Evolutionary conservation across 2,113 vertebrate genomes (phyloP), one percentile per base, ranked within the genome.

Genomic region (Sprattus sprattus): DNA sequence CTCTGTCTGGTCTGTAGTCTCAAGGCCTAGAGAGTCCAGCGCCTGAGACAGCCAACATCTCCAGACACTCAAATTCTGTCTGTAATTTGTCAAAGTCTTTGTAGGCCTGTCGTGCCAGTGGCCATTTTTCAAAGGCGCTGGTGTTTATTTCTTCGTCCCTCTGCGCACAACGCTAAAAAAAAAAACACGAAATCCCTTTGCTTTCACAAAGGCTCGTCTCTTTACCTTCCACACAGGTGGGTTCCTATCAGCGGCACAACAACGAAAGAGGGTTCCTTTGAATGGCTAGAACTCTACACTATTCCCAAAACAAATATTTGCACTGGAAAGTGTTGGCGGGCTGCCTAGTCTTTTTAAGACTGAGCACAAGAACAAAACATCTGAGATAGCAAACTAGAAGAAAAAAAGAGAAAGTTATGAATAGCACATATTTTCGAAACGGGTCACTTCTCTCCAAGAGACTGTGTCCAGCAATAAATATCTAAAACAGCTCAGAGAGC

Each of bases 401-500:
- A 32, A 28, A 75, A 32, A 28, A 71, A 71, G 6, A 71, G n/a
- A 71, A 71, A 54, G 18, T 60, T 60, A 60, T 60, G 54, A 60
- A 71, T 39, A 78, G 71, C 71, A 15, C 71, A 78, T 78, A 78
- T 78, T 78, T 78, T 78, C 71, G 20, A 18, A 13, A 78, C 15
- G 71, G 71, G 13, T 78, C 25, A 78, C 71, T 78, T 39, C 71
- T 3, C 80, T 83, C 86, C 84, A 81, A 88, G 82, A n/a, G 81
- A 88, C 86, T 86, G 25, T 2, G 5, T 89, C 80, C 25, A 81
- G 44, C 78, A 87, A 64, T 87, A 88, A 87, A 89, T 86, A 88
- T 87, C 88, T 89, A 88, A 87, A 45, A 87, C 87, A 83, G 88
- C 84, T 85, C 28, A 49, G 83, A 82, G 47, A 71, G 45, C 45